phyloP scores from a whole-genome alignment of 2,113 vertebrate species.

The Scartelaos histophorus region DNA sequence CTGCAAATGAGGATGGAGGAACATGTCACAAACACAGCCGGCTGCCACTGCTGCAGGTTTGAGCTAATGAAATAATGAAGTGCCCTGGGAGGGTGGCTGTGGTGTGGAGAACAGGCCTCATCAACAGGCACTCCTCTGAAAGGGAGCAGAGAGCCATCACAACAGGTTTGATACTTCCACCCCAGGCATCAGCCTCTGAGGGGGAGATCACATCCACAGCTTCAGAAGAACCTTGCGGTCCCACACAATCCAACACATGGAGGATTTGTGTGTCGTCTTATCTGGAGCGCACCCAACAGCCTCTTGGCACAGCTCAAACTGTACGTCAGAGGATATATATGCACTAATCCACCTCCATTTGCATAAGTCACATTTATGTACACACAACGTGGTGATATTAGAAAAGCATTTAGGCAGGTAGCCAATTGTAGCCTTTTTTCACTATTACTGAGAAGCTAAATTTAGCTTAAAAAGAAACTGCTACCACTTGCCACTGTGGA shows the following conservation, averaged over 20 bases:
- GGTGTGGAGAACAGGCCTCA: constrained; percentile 25
- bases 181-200: constrained; percentile 29
- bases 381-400: constrained; percentile 7
- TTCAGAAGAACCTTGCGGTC: constrained; percentile 19
- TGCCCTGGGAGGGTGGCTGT: constrained; percentile 55
- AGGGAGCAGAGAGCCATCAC: constrained; percentile 32
- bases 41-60: constrained; percentile 37
- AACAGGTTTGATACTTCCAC: constrained; percentile 32
- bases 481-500: constrained; percentile 6
- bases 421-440: constrained; percentile 36
- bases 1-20: constrained; percentile 52
- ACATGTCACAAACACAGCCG: constrained; percentile 29
- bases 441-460: constrained; percentile 14
- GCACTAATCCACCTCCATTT: neutral
- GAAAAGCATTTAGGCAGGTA: constrained; percentile 27
- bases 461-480: constrained; percentile 8
- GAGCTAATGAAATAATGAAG: constrained; percentile 70
- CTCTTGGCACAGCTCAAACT: constrained; percentile 19
- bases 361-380: constrained; percentile 23
- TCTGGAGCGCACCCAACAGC: constrained; percentile 1
- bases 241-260: constrained; percentile 16
- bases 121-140: constrained; percentile 51
- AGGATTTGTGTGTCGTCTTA: constrained; percentile 17
- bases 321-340: neutral
- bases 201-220: constrained; percentile 41